Evolutionary conservation across 2,113 vertebrate species (phyloP).

Genomic region (Cairina moschata): DNA sequence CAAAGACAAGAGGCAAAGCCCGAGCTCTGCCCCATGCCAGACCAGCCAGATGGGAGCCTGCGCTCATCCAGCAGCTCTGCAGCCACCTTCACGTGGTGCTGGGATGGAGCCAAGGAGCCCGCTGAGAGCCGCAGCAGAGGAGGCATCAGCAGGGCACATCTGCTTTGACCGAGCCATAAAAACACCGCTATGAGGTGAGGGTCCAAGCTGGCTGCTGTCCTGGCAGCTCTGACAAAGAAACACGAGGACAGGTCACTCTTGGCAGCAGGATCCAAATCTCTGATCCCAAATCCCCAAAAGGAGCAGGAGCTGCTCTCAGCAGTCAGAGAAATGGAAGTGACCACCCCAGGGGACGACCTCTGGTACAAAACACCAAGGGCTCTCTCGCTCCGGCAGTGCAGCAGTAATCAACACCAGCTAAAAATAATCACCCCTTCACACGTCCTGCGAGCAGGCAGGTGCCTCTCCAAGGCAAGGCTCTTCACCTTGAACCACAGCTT

Average conservation of each 20-base stretch:
- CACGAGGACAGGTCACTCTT: no score
- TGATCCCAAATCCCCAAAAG: no score
- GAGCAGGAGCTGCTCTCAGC: not conserved
- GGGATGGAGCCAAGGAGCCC: not conserved
- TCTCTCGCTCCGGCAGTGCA: not conserved
- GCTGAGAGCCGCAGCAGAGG: not conserved
- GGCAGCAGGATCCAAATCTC: not conserved
- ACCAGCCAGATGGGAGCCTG: not conserved
- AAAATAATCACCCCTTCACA: not conserved
- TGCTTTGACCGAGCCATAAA: accelerated
- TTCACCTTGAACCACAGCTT: not conserved
- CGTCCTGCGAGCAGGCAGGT: not conserved
- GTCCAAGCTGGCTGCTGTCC: not conserved
- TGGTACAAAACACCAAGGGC: not conserved
- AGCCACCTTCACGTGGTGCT: not conserved
- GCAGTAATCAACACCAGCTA: not conserved
- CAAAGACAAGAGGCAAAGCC: not conserved
- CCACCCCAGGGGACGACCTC: not conserved
- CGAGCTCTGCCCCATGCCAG: not conserved
- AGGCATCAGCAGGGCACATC: not conserved
- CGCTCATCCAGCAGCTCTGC: not conserved
- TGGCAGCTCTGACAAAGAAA: not conserved
- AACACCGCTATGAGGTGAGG: not conserved
- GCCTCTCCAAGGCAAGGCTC: not conserved
- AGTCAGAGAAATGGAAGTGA: not conserved